A percentile compares a stretch with the other conserved stretches of the same genome.
phyloP scores from a whole-genome alignment of 2,113 vertebrate genomes.

The Neogale vison region DNA sequence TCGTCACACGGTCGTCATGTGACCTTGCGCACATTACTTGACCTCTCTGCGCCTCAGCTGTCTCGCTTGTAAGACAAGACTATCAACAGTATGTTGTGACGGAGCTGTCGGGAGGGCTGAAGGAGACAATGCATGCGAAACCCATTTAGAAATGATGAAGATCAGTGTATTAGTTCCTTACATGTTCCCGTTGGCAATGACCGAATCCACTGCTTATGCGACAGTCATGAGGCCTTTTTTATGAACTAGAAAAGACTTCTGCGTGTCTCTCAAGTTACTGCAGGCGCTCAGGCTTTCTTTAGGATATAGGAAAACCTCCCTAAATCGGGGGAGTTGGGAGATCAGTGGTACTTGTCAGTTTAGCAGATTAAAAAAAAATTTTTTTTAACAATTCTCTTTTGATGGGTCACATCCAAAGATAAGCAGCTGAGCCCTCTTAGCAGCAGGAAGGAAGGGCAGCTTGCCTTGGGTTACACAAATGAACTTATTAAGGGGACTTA shows the following conservation, averaged over 20 bases:
- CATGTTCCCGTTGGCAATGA: neutral
- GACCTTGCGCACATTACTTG: neutral
- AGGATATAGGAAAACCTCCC: neutral
- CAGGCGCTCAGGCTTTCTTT: neutral
- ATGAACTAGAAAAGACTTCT: constrained; percentile 24
- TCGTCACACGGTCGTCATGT: neutral
- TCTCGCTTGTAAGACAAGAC: neutral
- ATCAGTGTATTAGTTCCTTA: neutral
- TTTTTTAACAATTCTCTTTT: constrained; percentile 56
- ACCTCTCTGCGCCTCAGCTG: neutral
- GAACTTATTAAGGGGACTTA: constrained; percentile 70
- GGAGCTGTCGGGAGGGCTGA: neutral
- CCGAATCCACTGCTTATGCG: neutral
- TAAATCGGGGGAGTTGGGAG: constrained; percentile 41
- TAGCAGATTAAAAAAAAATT: constrained; percentile 32
- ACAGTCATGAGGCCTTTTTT: neutral
- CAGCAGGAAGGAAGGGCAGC: constrained; percentile 57
- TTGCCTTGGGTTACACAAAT: constrained; percentile 67
- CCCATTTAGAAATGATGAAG: neutral
- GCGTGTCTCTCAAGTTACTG: neutral
- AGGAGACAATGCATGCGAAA: neutral
- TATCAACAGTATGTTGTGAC: neutral
- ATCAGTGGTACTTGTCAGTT: constrained; percentile 49
- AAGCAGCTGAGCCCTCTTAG: constrained; percentile 63
- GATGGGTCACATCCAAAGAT: constrained; percentile 44